Evolutionary conservation across 2,113 vertebrate genomes (phyloP).

Genomic region (cattle (Bos taurus)): DNA sequence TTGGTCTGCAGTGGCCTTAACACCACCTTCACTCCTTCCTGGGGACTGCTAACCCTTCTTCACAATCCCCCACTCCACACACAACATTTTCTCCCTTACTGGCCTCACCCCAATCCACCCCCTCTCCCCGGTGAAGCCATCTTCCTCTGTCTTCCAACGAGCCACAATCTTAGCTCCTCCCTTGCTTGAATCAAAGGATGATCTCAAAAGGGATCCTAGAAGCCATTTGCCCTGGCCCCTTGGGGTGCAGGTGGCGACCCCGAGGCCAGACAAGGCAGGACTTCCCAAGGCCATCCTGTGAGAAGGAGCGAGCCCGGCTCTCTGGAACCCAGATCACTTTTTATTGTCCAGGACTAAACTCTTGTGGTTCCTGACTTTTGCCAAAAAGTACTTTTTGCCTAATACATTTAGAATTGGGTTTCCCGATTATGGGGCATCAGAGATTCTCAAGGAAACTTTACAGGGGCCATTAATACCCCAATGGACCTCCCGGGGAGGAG

Average conservation of each 20-base stretch:
- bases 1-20: neutral
- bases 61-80: rapidly evolving
- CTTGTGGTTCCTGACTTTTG: neutral
- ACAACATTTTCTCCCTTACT: neutral
- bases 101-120: rapidly evolving
- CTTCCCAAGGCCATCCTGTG: too few species aligned
- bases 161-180: neutral
- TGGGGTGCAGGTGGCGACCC: neutral
- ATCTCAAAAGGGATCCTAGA: too few species aligned
- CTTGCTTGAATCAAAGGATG: neutral
- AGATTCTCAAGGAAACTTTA: neutral
- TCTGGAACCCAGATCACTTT: neutral
- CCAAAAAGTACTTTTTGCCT: neutral
- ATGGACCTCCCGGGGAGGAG: neutral
- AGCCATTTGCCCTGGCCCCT: neutral
- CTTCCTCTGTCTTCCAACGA: neutral
- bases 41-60: neutral
- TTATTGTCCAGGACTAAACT: neutral
- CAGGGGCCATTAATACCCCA: neutral
- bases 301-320: rapidly evolving
- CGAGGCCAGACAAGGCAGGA: neutral
- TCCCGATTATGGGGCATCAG: neutral
- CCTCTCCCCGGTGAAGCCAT: neutral
- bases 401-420: neutral
- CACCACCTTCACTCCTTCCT: neutral